Base-by-base conservation (phyloP, 2,113 vertebrate species). In the Etia nguti region DNA sequence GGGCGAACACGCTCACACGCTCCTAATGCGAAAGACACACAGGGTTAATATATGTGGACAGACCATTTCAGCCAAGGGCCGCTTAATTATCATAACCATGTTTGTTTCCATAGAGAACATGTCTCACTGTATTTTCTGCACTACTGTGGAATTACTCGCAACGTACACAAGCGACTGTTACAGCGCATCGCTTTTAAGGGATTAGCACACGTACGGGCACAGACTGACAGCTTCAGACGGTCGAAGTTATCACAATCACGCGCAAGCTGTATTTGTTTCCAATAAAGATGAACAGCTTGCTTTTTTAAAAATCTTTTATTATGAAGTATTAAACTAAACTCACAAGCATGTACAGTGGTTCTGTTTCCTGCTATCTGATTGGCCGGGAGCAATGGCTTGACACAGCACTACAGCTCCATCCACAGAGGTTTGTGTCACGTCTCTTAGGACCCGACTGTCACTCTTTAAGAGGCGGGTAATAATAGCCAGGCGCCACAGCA, bases 381-480 rank as follows among this genome's bases (percentile, higher is more conserved):
- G 95, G 94, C 93, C 68, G 83, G 54, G 80, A 95, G 92, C 89
- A 48, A 81, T 48, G 86, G 90, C 92, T 95, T 90, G 92, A 95
- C 90, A 89, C 95, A 90, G 93, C 90, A 89, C 88, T 93, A 83
- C 91, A 87, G 87, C 93, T 96, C 88, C 93, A 92, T 93, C 94
- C 92, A 43, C 94, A n/a, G 86, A 92, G 94, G 94, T 91, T 87
- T 89, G 94, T 95, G 95, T 96, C 95, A 92, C 81, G 85, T 96
- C 96, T 96, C 95, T 41, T 87, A 92, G 93, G 95, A 95, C 92
- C 85, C 89, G 73, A 95, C 95, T 95, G 96, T 96, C 95, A 97
- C 95, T 95, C 95, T 96, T 95, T 96, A 95, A 96, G 95, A 95
- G 94, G 90, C 94, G 95, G 96, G 95, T 96, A 96, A 96, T 96